Percentiles rank a stretch among this genome's conserved stretches.
Conservation (phyloP, 2,113 vertebrate species). For the Mola mola region DNA sequence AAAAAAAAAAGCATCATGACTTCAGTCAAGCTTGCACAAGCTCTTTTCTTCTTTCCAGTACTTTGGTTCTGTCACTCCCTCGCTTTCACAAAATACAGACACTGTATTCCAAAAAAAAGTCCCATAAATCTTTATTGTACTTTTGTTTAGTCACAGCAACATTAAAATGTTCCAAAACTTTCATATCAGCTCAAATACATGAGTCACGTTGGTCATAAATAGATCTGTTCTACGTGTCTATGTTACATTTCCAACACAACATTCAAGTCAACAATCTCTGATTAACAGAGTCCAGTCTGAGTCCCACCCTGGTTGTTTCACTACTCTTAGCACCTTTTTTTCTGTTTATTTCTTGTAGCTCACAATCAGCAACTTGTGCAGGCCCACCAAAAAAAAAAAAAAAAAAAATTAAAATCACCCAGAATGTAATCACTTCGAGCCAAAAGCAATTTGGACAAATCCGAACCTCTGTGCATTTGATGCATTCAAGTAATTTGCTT, state of each 20-base stretch:
- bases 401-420: background rate
- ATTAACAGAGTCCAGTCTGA: background rate
- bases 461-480: too few relatives aligned
- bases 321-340: background rate
- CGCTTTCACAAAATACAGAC: background rate
- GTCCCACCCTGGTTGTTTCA: constrained; percentile 1
- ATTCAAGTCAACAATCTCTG: constrained; percentile 57
- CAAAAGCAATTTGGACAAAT: too few relatives aligned
- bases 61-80: too few relatives aligned
- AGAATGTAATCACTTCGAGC: constrained; percentile 9
- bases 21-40: background rate
- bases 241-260: constrained; percentile 40
- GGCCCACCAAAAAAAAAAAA: constrained; percentile 1
- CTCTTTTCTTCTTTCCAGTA: too few relatives aligned
- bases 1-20: constrained; percentile 34
- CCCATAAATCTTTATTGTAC: constrained; percentile 71
- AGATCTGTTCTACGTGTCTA: constrained; percentile 55
- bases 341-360: background rate
- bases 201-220: constrained; percentile 71
- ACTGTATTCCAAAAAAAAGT: constrained; percentile 33
- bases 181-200: constrained; percentile 64
- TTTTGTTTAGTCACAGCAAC: constrained; percentile 64
- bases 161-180: constrained; percentile 70
- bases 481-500: constrained; percentile 10
- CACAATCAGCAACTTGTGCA: constrained; percentile 10